Evolutionary conservation across 2,888 invertebrate species (phyloP).

Genomic region (Boloria euphrosyne): DNA sequence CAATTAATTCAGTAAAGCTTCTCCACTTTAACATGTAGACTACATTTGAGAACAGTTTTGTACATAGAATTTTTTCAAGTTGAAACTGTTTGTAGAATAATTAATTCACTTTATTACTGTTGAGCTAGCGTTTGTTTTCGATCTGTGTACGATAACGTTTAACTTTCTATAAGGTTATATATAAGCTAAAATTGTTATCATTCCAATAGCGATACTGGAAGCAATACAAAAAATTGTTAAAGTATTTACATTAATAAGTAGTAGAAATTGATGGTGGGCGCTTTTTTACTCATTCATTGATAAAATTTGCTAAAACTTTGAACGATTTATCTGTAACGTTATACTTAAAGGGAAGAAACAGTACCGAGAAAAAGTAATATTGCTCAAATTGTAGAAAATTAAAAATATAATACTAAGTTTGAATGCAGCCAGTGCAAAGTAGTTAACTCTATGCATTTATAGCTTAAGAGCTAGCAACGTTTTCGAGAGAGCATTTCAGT

Average conservation of each 20-base stretch:
- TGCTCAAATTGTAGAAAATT: constrained; percentile 12
- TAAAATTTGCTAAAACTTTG: too few relatives aligned
- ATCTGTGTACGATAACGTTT: constrained; percentile 15
- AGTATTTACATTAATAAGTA: not conserved
- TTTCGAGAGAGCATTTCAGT: too few relatives aligned
- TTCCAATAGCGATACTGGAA: not conserved
- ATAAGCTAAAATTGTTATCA: constrained; percentile 2
- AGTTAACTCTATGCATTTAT: not conserved
- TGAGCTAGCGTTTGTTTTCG: constrained; percentile 16
- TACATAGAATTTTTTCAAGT: not conserved
- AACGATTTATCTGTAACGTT: too few relatives aligned
- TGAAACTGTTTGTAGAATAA: not conserved
- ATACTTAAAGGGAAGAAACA: not conserved
- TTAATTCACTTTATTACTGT: constrained; percentile 15
- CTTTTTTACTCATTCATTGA: too few relatives aligned
- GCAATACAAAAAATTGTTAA: not conserved
- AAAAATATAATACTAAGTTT: constrained; percentile 4
- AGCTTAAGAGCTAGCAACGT: too few relatives aligned
- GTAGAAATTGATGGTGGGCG: not conserved
- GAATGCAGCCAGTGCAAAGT: not conserved
- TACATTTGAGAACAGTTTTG: not conserved
- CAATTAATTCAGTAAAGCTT: not conserved
- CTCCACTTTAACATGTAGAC: not conserved
- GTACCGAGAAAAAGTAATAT: not conserved
- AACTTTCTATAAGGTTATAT: constrained; percentile 11